phyloP scores from a whole-genome alignment of 2,797 vertebrate genomes.

The Pangasius djambal region DNA sequence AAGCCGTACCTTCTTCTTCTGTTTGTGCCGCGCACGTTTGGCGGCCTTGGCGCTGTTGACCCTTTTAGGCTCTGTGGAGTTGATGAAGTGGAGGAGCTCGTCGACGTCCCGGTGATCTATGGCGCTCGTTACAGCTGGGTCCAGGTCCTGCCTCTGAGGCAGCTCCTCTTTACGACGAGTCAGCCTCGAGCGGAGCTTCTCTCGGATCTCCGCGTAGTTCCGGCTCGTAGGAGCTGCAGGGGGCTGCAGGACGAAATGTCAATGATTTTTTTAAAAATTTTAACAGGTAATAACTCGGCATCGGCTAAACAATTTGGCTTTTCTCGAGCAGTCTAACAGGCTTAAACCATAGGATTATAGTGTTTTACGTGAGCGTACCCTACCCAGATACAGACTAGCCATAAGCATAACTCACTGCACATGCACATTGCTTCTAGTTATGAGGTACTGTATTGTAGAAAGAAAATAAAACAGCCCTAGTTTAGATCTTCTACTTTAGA shows the following conservation, averaged over 20 bases:
- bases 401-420: background rate
- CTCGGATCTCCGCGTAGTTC: constrained; percentile 97
- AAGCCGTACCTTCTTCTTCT: constrained; percentile 90
- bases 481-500: background rate
- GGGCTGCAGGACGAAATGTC: constrained; percentile 75
- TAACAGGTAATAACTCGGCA: background rate
- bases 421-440: background rate
- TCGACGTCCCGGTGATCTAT: constrained; percentile 94
- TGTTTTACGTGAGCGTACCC: too few species aligned
- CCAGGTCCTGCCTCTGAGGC: constrained; percentile 88
- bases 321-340: background rate
- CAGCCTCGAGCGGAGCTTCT: constrained; percentile 93
- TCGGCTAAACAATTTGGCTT: background rate
- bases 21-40: constrained; percentile 96
- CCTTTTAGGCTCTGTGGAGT: constrained; percentile 93
- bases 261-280: background rate
- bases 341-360: background rate
- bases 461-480: background rate
- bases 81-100: constrained; percentile 96
- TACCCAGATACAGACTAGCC: background rate
- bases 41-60: constrained; percentile 97
- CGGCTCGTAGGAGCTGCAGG: constrained; percentile 96
- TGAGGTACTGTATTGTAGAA: background rate
- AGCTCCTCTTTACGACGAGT: constrained; percentile 96
- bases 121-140: constrained; percentile 76